Evolutionary conservation across 2,113 vertebrate genomes (phyloP).

Genomic region (Neotoma lepida): DNA sequence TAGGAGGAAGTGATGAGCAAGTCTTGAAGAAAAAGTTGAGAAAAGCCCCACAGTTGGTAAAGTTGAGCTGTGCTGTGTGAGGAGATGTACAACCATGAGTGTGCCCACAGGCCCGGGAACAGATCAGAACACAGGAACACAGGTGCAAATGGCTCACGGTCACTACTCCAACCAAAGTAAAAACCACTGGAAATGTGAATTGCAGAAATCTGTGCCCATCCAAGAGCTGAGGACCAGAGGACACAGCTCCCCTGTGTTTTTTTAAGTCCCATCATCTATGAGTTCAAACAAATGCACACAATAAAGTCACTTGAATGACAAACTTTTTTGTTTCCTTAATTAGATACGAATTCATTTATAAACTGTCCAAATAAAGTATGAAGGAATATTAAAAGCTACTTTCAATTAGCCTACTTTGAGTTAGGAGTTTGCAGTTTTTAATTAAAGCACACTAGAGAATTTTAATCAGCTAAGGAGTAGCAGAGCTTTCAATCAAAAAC

Average conservation of each 20-base stretch:
- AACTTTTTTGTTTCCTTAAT: constrained; percentile 16
- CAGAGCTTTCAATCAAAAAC: constrained; percentile 42
- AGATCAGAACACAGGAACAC: not conserved
- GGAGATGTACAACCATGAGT: accelerated
- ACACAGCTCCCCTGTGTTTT: not conserved
- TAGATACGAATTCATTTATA: not conserved
- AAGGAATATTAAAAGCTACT: constrained; percentile 42
- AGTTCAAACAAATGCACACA: not conserved
- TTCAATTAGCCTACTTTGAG: constrained; percentile 42
- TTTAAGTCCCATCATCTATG: not conserved
- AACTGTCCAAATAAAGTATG: not conserved
- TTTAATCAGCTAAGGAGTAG: constrained; percentile 27
- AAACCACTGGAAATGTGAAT: not conserved
- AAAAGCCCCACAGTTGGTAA: not conserved
- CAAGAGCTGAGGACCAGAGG: accelerated
- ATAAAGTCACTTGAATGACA: not conserved
- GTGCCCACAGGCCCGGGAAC: not conserved
- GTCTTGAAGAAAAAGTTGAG: not conserved
- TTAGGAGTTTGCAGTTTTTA: not conserved
- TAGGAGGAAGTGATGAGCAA: constrained; percentile 64
- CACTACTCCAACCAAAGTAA: accelerated
- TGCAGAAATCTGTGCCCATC: not conserved
- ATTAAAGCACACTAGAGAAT: constrained; percentile 41
- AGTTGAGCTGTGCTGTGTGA: not conserved
- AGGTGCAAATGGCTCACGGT: not conserved